Conservation (phyloP, 64 coral and sea anemone species). For the Dendrophyllia cribrosa region DNA sequence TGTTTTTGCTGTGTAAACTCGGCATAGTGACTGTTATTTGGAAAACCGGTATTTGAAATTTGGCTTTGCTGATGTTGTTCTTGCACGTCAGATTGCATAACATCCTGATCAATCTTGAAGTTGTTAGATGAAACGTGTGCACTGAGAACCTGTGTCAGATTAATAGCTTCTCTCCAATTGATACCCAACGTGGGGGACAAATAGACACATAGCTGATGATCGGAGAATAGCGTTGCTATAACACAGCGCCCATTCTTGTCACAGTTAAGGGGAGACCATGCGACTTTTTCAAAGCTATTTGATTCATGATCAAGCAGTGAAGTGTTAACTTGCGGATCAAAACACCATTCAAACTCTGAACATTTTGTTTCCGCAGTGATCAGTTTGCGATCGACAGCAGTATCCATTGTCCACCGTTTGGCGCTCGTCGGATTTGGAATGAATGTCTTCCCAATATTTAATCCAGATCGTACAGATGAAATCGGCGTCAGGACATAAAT, state of each 20-base stretch:
- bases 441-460: constrained; percentile 55
- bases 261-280: constrained; percentile 74
- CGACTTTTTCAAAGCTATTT: constrained; percentile 53
- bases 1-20: background rate
- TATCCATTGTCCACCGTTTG: constrained; percentile 20
- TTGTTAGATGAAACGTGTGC: constrained; percentile 24
- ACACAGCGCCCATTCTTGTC: constrained; percentile 61
- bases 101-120: constrained; percentile 34
- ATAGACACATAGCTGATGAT: constrained; percentile 60
- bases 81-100: background rate
- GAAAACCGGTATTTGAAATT: background rate
- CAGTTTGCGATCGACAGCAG: constrained; percentile 24
- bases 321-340: constrained; percentile 1
- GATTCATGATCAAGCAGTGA: background rate
- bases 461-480: constrained; percentile 26
- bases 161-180: constrained; percentile 51
- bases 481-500: constrained; percentile 72
- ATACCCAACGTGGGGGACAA: constrained; percentile 3
- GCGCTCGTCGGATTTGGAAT: background rate
- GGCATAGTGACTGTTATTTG: background rate
- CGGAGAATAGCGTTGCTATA: constrained; percentile 64
- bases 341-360: background rate
- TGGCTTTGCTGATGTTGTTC: background rate
- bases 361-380: background rate
- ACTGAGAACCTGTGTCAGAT: constrained; percentile 34